Conservation (phyloP, 2,113 vertebrate species). For the Chlorodrepanis virens region DNA sequence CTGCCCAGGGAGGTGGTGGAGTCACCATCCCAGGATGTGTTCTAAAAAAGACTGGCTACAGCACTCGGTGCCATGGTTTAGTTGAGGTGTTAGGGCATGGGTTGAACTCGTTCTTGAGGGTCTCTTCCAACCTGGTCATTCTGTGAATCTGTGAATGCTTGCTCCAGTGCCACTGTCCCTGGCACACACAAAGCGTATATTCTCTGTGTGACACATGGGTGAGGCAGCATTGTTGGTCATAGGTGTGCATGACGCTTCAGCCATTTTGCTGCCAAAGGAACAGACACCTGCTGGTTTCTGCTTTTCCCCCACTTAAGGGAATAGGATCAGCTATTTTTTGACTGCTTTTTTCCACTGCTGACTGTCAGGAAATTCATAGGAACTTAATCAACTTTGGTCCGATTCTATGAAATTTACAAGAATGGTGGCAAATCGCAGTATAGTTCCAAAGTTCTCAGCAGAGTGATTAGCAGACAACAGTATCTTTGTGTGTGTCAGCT, state of each 20-base stretch:
- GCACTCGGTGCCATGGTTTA: background rate
- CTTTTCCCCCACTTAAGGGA: background rate
- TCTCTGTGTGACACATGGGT: background rate
- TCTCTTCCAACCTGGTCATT: background rate
- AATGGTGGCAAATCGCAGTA: background rate
- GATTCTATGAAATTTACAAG: background rate
- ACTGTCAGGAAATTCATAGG: background rate
- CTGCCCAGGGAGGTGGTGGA: background rate
- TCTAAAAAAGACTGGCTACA: background rate
- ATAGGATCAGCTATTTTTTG: background rate
- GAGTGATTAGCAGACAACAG: background rate
- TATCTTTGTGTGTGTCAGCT: background rate
- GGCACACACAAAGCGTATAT: fast-evolving
- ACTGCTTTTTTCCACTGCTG: background rate
- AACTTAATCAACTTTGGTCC: background rate
- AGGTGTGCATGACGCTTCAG: background rate
- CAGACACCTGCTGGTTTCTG: background rate
- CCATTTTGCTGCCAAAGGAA: background rate
- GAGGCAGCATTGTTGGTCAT: background rate
- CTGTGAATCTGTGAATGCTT: background rate
- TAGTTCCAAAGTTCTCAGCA: background rate
- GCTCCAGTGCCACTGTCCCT: background rate
- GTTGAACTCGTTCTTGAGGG: background rate
- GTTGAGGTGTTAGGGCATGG: background rate
- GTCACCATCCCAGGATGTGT: background rate